These are phyloP conservation scores for Alces alces DNA, from an alignment of 2,113 vertebrate genomes.

Conservation along the genomic window DNA sequence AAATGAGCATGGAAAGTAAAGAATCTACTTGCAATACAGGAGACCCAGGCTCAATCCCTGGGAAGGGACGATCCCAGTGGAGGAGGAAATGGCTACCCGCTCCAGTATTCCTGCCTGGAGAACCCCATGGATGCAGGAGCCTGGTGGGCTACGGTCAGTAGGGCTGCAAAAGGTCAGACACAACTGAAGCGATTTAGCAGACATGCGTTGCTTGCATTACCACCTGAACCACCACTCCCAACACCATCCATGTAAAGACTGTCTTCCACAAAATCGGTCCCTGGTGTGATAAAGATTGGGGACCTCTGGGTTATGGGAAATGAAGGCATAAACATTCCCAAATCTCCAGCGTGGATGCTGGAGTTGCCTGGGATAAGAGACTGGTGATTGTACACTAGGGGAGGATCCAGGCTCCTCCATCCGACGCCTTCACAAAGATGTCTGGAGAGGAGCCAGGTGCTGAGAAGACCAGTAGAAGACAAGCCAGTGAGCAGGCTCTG, in stretches of 20 bases:
- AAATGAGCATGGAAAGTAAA: background rate
- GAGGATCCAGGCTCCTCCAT: fast-evolving
- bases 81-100: background rate
- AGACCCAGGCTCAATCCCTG: no score
- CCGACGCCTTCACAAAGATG: background rate
- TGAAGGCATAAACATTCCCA: no score
- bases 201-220: background rate
- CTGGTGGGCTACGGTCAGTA: background rate
- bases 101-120: background rate
- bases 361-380: background rate
- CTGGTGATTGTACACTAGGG: background rate
- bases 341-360: background rate
- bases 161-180: background rate
- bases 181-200: background rate
- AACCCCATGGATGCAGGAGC: background rate
- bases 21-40: no score
- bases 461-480: background rate
- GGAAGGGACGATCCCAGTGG: no score
- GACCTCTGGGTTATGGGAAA: background rate
- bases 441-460: no score
- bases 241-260: background rate
- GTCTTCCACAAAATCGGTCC: background rate
- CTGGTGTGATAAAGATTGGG: background rate
- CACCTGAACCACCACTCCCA: background rate
- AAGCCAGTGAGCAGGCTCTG: background rate